Percentiles rank a stretch among this genome's conserved stretches.
Conservation (phyloP, 2,888 invertebrate species). For the Polymixis flavicincta region DNA sequence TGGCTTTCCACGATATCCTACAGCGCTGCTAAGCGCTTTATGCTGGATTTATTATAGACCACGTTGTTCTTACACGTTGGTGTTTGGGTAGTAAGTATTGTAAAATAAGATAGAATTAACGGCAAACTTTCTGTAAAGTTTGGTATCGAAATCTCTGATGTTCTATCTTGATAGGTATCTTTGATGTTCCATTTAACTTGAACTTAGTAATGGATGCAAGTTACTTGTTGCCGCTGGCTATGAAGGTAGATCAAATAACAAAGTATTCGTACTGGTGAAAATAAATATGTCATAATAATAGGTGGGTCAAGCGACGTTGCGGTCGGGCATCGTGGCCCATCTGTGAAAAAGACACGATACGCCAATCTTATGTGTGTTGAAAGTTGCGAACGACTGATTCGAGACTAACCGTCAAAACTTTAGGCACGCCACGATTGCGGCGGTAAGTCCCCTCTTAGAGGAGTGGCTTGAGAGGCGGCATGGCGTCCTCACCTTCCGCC, state of each 20-base stretch:
- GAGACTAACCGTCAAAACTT: not conserved
- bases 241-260: not conserved
- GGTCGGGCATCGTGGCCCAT: conserved; percentile 15
- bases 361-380: conserved; percentile 25
- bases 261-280: not conserved
- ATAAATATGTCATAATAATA: not conserved
- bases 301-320: not conserved
- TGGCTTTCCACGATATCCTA: conserved; percentile 60
- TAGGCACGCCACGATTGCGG: too few relatives aligned
- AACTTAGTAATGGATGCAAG: conserved; percentile 1
- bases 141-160: conserved; percentile 7
- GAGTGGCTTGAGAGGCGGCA: too few relatives aligned
- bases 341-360: conserved; percentile 1
- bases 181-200: conserved; percentile 2
- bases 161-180: conserved; percentile 10
- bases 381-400: conserved; percentile 18
- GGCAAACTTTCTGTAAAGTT: conserved; percentile 5
- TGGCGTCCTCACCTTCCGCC: too few relatives aligned
- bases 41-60: conserved; percentile 56
- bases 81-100: conserved; percentile 6
- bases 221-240: not conserved
- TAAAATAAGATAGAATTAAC: conserved; percentile 10
- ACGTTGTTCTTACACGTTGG: conserved; percentile 20
- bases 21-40: conserved; percentile 58
- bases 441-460: too few relatives aligned